A percentile compares a stretch with the other conserved stretches of the same genome.
Evolutionary conservation across 2,888 invertebrate species (phyloP).

Genomic region (Drosophila sordidula): DNA sequence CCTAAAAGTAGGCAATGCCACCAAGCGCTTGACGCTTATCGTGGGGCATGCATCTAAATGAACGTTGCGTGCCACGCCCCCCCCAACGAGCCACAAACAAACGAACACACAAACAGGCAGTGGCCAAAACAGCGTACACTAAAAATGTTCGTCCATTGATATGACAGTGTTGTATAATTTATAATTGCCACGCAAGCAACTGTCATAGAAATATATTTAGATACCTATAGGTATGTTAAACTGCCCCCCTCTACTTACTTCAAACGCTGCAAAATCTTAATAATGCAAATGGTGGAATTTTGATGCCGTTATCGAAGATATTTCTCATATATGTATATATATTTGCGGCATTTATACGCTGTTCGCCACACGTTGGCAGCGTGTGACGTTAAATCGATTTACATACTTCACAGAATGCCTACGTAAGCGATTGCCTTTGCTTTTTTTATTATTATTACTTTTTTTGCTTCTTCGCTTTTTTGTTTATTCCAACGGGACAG

Average conservation of each 20-base stretch:
- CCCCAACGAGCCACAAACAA: not conserved
- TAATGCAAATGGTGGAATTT: constrained; percentile 66
- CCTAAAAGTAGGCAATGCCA: constrained; percentile 68
- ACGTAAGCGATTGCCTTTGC: constrained; percentile 60
- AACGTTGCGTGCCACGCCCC: constrained; percentile 63
- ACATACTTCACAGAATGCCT: constrained; percentile 73
- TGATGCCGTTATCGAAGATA: constrained; percentile 61
- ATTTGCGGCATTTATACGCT: constrained; percentile 52
- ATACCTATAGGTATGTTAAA: not conserved
- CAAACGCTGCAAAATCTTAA: constrained; percentile 25
- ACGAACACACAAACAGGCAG: not conserved
- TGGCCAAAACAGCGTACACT: not conserved
- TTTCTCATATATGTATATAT: constrained; percentile 31
- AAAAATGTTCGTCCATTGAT: constrained; percentile 43
- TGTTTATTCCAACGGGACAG: constrained; percentile 48
- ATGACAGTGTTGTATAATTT: constrained; percentile 65
- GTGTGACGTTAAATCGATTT: constrained; percentile 65
- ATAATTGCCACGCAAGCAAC: constrained; percentile 62
- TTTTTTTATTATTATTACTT: constrained; percentile 44
- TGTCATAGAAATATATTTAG: not conserved
- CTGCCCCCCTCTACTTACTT: not conserved
- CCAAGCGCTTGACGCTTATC: constrained; percentile 49
- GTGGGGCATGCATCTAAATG: constrained; percentile 75
- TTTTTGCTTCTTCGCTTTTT: constrained; percentile 15
- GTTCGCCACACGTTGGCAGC: constrained; percentile 46